A percentile compares a stretch with the other conserved stretches of the same genome.
Conservation (phyloP, 1,140 invertebrate species). For the Teleopsis dalmanni region DNA sequence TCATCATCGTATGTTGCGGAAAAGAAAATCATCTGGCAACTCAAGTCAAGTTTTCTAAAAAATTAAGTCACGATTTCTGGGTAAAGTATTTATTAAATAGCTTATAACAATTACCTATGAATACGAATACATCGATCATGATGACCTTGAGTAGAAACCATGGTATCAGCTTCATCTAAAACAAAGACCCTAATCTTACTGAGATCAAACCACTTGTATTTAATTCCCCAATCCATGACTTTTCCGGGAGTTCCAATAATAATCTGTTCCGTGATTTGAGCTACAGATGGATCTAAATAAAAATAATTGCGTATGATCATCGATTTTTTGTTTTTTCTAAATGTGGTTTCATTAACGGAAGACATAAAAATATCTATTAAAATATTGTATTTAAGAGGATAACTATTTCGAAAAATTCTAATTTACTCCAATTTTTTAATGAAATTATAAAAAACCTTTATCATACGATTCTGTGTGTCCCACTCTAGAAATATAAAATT, state of each 20-base stretch:
- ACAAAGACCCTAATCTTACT: slow-evolving; percentile 89
- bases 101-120: slow-evolving; percentile 55
- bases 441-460: no score
- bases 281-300: slow-evolving; percentile 59
- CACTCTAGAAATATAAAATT: no score
- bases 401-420: slow-evolving; percentile 13
- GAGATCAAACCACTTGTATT: slow-evolving; percentile 81
- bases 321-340: no score
- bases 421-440: neutral
- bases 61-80: no score
- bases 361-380: no score
- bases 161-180: slow-evolving; percentile 97
- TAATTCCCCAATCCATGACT: slow-evolving; percentile 84
- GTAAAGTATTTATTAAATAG: neutral
- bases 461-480: no score
- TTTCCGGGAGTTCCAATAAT: slow-evolving; percentile 94
- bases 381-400: no score
- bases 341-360: no score
- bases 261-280: slow-evolving; percentile 80
- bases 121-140: slow-evolving; percentile 94
- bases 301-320: no score
- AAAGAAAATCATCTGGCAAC: slow-evolving; percentile 97
- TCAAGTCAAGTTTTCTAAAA: slow-evolving; percentile 51
- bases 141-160: slow-evolving; percentile 97
- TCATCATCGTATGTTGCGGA: slow-evolving; percentile 93